phyloP scores from a whole-genome alignment of 2,888 invertebrate species.

The Bombylius discolor region DNA sequence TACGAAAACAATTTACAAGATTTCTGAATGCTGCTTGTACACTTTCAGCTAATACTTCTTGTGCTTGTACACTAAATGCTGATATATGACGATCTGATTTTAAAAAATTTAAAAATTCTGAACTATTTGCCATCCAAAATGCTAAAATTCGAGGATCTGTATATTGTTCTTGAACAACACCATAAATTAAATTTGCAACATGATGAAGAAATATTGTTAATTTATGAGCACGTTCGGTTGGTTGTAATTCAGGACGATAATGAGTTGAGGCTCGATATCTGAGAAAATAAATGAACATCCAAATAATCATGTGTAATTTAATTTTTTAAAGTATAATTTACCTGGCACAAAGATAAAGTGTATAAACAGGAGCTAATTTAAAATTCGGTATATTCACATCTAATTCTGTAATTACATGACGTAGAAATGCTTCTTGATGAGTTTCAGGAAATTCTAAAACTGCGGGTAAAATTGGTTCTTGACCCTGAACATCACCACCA shows the following conservation, averaged over 20 bases:
- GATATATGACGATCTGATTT: conserved; percentile 91
- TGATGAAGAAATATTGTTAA: conserved; percentile 81
- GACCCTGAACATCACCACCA: conserved; percentile 40
- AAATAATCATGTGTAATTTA: no score
- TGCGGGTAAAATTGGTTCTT: conserved; percentile 85
- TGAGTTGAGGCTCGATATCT: conserved; percentile 88
- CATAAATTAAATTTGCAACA: conserved; percentile 76
- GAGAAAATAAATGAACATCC: conserved; percentile 8
- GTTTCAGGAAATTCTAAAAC: conserved; percentile 91
- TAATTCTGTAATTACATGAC: conserved; percentile 73
- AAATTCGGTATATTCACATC: conserved; percentile 84
- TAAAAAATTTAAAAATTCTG: conserved; percentile 88
- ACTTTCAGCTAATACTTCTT: conserved; percentile 84
- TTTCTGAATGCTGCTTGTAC: conserved; percentile 83
- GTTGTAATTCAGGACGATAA: conserved; percentile 82
- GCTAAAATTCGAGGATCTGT: conserved; percentile 76
- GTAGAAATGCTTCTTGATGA: conserved; percentile 83
- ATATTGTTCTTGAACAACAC: conserved; percentile 74
- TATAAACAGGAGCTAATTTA: conserved; percentile 93
- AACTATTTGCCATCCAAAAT: conserved; percentile 96
- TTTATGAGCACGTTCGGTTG: conserved; percentile 82
- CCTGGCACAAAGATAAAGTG: conserved; percentile 86
- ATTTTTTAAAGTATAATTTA: conserved; percentile 23
- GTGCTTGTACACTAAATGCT: conserved; percentile 82
- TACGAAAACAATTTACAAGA: conserved; percentile 62